Conservation (phyloP, 2,113 vertebrate genomes). For the Diadophis punctatus region DNA sequence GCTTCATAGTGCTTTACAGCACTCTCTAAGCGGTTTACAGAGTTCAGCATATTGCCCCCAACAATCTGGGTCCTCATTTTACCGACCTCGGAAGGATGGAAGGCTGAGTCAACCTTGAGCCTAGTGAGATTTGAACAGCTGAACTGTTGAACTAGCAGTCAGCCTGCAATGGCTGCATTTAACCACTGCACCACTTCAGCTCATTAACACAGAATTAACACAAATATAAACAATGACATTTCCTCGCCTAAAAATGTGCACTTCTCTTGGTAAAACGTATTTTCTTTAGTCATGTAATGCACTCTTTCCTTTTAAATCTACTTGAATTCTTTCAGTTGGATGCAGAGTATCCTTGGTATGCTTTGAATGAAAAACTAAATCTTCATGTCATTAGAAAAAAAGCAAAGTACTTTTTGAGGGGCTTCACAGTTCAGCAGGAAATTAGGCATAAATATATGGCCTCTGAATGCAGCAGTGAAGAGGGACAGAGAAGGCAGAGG, state of each 20-base stretch:
- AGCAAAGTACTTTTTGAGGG: constrained; percentile 45
- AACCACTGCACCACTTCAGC: no score
- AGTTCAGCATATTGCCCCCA: no score
- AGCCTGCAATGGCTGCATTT: no score
- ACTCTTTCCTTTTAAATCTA: constrained; percentile 45
- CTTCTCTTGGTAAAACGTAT: constrained; percentile 26
- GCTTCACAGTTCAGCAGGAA: constrained; percentile 55
- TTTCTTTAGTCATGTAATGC: constrained; percentile 58
- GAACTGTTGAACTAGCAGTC: no score
- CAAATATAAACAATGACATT: background rate
- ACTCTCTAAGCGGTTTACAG: no score
- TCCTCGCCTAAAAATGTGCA: background rate
- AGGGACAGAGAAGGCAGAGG: no score
- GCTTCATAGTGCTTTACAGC: no score
- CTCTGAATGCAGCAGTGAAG: constrained; percentile 27
- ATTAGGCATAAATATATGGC: constrained; percentile 58
- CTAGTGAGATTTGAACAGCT: no score
- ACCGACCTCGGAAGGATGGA: no score
- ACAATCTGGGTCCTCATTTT: no score
- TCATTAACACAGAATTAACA: background rate
- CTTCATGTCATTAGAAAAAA: constrained; percentile 51
- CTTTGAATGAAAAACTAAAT: constrained; percentile 55
- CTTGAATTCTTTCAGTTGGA: constrained; percentile 42
- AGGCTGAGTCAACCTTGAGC: no score
- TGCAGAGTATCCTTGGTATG: constrained; percentile 27